These are phyloP conservation scores for Latrodectus elegans DNA, from an alignment of 2,888 invertebrate genomes.

Conservation along the genomic window DNA sequence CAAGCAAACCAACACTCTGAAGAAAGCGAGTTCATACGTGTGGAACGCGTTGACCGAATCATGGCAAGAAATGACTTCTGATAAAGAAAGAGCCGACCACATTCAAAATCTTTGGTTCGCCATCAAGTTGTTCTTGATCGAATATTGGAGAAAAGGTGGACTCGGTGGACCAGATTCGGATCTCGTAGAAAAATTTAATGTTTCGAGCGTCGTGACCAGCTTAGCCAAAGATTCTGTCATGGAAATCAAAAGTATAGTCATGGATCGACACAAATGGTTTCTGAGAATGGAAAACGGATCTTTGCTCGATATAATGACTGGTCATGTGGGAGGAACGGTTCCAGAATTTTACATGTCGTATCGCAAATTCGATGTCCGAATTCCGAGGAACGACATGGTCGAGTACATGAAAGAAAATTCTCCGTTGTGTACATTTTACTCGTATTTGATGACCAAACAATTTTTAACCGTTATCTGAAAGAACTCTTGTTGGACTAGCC, in stretches of 20 bases:
- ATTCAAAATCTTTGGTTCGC: conserved; percentile 13
- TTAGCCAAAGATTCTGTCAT: conserved; percentile 18
- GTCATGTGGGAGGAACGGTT: conserved; percentile 35
- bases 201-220: not conserved
- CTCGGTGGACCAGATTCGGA: conserved; percentile 4
- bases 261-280: conserved; percentile 45
- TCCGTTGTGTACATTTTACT: not conserved
- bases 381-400: not conserved
- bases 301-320: conserved; percentile 27
- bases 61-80: conserved; percentile 10
- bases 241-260: conserved; percentile 15
- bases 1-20: not conserved
- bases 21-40: not conserved
- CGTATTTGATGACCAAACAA: not conserved
- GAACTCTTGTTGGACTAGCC: not conserved
- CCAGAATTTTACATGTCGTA: conserved; percentile 38
- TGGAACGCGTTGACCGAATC: conserved; percentile 27
- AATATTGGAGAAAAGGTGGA: not conserved
- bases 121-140: not conserved
- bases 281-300: conserved; percentile 10
- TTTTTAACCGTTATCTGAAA: conserved; percentile 33
- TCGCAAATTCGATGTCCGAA: not conserved
- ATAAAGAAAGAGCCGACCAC: conserved; percentile 2
- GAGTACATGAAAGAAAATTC: not conserved
- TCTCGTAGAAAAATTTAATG: not conserved